Conservation (phyloP, 2,888 invertebrate genomes). For the Heliothis peltigera region DNA sequence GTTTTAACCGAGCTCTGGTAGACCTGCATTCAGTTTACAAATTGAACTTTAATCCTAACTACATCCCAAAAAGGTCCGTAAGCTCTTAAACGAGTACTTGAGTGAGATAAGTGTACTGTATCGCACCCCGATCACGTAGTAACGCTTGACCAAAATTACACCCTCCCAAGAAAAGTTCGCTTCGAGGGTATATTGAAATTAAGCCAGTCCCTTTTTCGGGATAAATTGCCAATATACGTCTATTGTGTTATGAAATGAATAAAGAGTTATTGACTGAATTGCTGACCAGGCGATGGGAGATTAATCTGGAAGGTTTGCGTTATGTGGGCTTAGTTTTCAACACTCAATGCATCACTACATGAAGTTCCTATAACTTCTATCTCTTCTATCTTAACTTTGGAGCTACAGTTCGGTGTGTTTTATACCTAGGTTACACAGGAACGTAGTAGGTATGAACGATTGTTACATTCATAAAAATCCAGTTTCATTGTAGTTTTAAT, state of each 20-base stretch:
- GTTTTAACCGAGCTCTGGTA: neutral
- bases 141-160: constrained; percentile 70
- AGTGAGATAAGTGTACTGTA: constrained; percentile 58
- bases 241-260: constrained; percentile 14
- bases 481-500: too few species aligned
- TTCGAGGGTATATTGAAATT: constrained; percentile 30
- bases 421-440: too few species aligned
- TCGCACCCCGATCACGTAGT: constrained; percentile 76
- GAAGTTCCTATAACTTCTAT: too few species aligned
- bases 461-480: too few species aligned
- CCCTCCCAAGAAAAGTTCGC: constrained; percentile 53
- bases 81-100: constrained; percentile 40
- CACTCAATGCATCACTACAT: too few species aligned
- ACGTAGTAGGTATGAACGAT: too few species aligned
- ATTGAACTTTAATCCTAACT: constrained; percentile 34
- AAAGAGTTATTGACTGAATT: neutral
- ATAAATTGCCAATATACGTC: constrained; percentile 18
- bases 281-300: neutral
- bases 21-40: constrained; percentile 25
- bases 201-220: constrained; percentile 35
- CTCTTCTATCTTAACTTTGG: too few species aligned
- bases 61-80: constrained; percentile 28
- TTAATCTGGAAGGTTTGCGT: neutral
- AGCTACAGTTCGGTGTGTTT: too few species aligned
- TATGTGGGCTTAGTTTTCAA: too few species aligned